Conservation (phyloP, 2,113 vertebrate genomes). For the Otocyon megalotis region DNA sequence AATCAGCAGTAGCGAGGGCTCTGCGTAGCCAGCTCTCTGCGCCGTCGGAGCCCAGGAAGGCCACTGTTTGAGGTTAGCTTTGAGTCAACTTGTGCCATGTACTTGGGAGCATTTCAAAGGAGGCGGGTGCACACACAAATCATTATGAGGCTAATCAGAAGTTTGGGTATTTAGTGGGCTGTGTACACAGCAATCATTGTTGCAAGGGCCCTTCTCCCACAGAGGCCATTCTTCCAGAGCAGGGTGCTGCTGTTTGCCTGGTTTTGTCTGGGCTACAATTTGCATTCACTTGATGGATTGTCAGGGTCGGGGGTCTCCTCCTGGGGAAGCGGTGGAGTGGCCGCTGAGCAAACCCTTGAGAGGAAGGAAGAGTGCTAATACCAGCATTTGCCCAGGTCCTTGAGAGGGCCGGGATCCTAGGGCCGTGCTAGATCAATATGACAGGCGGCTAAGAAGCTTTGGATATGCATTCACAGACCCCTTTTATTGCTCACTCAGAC, state of each 20-base stretch:
- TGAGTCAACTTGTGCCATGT: conserved; percentile 87
- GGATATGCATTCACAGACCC: conserved; percentile 84
- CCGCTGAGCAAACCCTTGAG: conserved; percentile 90
- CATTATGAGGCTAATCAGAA: conserved; percentile 87
- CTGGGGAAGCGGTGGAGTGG: conserved; percentile 91
- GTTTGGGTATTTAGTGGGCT: conserved; percentile 87
- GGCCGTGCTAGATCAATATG: conserved; percentile 89
- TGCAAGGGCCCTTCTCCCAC: conserved; percentile 85
- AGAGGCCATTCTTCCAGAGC: conserved; percentile 88
- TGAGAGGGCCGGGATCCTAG: conserved; percentile 84
- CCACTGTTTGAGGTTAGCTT: conserved; percentile 87
- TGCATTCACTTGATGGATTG: conserved; percentile 92
- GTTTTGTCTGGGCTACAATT: conserved; percentile 90
- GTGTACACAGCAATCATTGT: conserved; percentile 90
- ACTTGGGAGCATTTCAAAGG: conserved; percentile 88
- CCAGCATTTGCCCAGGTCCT: conserved; percentile 89
- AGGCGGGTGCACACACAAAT: conserved; percentile 85
- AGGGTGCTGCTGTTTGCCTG: conserved; percentile 90
- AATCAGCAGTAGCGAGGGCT: conserved; percentile 71
- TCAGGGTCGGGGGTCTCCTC: conserved; percentile 90
- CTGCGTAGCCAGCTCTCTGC: conserved; percentile 78
- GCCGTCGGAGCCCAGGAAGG: conserved; percentile 79
- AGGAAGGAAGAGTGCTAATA: conserved; percentile 85
- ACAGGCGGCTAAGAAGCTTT: conserved; percentile 87
- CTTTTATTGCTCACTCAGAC: conserved; percentile 78